Base-by-base conservation (phyloP, 2,113 vertebrate species). In the Vicugna pacos region DNA sequence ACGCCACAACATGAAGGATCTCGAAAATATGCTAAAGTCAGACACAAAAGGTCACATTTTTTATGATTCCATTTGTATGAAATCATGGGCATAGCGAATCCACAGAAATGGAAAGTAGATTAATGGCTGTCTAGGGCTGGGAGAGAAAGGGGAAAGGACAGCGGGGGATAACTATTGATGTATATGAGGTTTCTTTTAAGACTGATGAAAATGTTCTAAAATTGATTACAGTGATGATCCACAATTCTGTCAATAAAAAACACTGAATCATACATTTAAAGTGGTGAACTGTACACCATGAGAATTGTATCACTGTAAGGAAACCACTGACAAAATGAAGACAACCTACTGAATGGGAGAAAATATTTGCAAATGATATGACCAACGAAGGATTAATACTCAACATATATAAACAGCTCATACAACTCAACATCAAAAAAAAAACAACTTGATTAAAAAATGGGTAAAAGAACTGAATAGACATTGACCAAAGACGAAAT, bases 141-240 rank as follows among this genome's bases (percentile, higher is more conserved):
- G 26, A 0, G 26, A 6, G 4, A 16, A 2, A 20, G 3, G 52
- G 11, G 26, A 22, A 28, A 1, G 14, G 35, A 22, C 28, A 35
- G 16, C 1, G 13, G 17, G 20, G 35, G 30, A 67, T 15, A 8
- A 75, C 20, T 26, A 19, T 30, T 77, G 46, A n/a, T 54, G 19
- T 16, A 1, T 30, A 24, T 6, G 2, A 32, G 32, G 20, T 35
- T 42, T 88, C 17, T 81, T 52, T 84, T 11, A 0, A 3, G 52
- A 13, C 15, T 28, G 30, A 48, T 22, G 5, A 42, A 76, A 89
- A 35, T 79, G 1, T 38, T 75, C 58, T 76, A 65, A 84, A 76
- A 62, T 50, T 16, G 26, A 26, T 48, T 58, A 19, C 17, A 17
- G 50, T 24, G 20, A 76, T 10, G 32, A 2, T 83, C 32, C 16